Conservation (phyloP, 2,797 vertebrate genomes). For the Melopsittacus undulatus region DNA sequence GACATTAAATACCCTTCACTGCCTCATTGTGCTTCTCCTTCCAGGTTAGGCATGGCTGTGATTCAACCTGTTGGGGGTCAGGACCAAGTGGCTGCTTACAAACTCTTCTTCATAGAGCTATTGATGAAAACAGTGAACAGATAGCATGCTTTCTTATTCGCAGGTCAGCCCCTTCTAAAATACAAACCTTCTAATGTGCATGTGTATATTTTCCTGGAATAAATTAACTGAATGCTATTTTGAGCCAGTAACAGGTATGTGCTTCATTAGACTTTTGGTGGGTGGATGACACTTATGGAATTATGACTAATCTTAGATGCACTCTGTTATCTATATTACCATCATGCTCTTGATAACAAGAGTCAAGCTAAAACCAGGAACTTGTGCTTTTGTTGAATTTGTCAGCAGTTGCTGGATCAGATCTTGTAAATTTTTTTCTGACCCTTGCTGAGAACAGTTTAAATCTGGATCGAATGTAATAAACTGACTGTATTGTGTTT, state of each 20-base stretch:
- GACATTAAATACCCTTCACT: background rate
- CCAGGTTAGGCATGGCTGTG: slow-evolving; percentile 96
- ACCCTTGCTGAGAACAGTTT: background rate
- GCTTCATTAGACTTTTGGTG: background rate
- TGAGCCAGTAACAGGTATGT: background rate
- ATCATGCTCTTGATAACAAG: background rate
- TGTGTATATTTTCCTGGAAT: background rate
- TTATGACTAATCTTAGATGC: background rate
- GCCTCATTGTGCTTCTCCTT: slow-evolving; percentile 4
- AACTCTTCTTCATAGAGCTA: slow-evolving; percentile 92
- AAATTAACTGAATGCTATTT: background rate
- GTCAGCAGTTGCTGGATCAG: background rate
- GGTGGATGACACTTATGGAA: background rate
- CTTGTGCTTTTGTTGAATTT: background rate
- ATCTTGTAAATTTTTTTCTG: background rate
- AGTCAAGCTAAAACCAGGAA: background rate
- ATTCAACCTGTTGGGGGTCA: slow-evolving; percentile 91
- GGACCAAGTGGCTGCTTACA: slow-evolving; percentile 93
- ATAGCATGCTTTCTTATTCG: slow-evolving; percentile 95
- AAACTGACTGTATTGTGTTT: background rate
- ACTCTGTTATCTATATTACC: background rate
- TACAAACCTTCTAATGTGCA: background rate
- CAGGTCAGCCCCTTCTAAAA: slow-evolving; percentile 79
- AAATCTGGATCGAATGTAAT: background rate
- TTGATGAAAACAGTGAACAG: slow-evolving; percentile 94